These are phyloP conservation scores for Embiotoca jacksoni DNA, from an alignment of 2,113 vertebrate genomes.

Conservation along the genomic window DNA sequence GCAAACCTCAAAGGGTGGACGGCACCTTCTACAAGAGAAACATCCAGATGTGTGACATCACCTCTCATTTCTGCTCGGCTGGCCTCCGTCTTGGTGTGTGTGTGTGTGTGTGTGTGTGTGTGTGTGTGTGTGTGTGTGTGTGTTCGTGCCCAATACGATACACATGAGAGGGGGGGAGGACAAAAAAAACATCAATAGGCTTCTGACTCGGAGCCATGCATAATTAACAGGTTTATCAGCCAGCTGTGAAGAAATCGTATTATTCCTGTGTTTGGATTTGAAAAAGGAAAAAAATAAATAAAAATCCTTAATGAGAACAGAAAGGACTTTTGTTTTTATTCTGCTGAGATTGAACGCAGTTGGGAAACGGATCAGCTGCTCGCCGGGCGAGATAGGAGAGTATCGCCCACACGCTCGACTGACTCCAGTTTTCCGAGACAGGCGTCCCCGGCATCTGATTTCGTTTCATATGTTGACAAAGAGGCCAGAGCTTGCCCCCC, in stretches of 20 bases:
- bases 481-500: slow-evolving; percentile 46
- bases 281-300: slow-evolving; percentile 25
- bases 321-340: slow-evolving; percentile 68
- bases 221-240: slow-evolving; percentile 76
- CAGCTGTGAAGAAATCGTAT: slow-evolving; percentile 69
- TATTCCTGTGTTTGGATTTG: slow-evolving; percentile 69
- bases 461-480: slow-evolving; percentile 73
- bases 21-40: no score
- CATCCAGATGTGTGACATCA: slow-evolving; percentile 71
- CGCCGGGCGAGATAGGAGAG: slow-evolving; percentile 53
- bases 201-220: slow-evolving; percentile 58
- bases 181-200: slow-evolving; percentile 56
- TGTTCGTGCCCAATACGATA: slow-evolving; percentile 33
- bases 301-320: slow-evolving; percentile 60
- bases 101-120: slow-evolving; percentile 21
- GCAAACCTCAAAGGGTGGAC: no score
- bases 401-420: slow-evolving; percentile 47
- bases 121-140: slow-evolving; percentile 27
- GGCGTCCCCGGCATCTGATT: slow-evolving; percentile 58
- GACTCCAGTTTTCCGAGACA: slow-evolving; percentile 67
- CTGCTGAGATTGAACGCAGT: slow-evolving; percentile 52
- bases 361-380: slow-evolving; percentile 57
- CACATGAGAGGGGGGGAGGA: slow-evolving; percentile 48
- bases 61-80: slow-evolving; percentile 62
- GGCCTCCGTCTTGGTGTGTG: slow-evolving; percentile 33